Evolutionary conservation across 2,113 vertebrate species (phyloP), one percentile per base, ranked within the genome.

Genomic region (Misgurnus anguillicaudatus): DNA sequence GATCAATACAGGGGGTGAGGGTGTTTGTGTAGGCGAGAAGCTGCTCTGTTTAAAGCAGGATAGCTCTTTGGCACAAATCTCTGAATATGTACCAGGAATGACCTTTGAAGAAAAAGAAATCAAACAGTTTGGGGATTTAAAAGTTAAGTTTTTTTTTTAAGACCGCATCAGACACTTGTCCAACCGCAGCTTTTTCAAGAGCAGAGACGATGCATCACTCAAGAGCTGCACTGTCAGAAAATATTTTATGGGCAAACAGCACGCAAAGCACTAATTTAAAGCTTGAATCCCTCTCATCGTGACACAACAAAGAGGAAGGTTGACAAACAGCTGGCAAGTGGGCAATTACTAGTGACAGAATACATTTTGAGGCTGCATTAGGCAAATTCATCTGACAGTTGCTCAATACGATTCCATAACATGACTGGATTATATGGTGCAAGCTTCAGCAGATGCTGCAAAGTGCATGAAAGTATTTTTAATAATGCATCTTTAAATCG

Each of bases 1-100:
- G 90, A 92, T 92, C 91, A 90, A 92, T 91, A 89, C 66, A 55
- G 87, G 86, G 82, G 86, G 81, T 81, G 87, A 86, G 82, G 86
- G 81, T 81, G 86, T 89, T 86, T 81, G 82, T 83, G 78, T 36
- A 36, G 87, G 85, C 82, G 83, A 85, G 82, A 79, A 81, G 81
- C 84, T 62, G 75, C 77, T 86, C 86, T 88, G 68, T 72, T 82
- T 85, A 83, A 80, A 58, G 36, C 24, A 55, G 53, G 17, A 31
- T 60, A 24, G 4, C 11, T n/a, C 21, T 48, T 13, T 68, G 13
- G 55, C 8, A 13, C 45, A 36, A 58, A 70, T 24, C 16, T n/a
- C 41, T 71, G 38, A 14, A 48, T 63, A 63, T 71, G n/a, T 36
- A 72, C 77, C 19, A 31, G 14, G 16, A 72, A 64, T 61, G 53